Evolutionary conservation across 2,113 vertebrate species (phyloP), one percentile per base, ranked within the genome.

Genomic region (Oryzias celebensis): DNA sequence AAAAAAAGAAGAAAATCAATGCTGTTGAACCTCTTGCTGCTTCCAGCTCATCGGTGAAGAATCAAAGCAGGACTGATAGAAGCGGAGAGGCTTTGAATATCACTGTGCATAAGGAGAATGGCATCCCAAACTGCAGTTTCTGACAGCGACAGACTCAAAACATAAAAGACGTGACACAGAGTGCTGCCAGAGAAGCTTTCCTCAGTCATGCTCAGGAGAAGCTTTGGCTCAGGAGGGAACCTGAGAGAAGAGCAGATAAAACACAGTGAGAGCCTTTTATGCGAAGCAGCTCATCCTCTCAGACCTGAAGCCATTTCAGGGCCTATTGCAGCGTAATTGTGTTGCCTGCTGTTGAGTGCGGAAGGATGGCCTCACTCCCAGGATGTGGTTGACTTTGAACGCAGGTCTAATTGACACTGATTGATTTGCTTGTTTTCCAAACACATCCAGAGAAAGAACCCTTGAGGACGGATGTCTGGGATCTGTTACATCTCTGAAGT

Each of bases 401-500:
- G 15, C 60, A 63, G 69, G 77, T 79, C 77, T 91, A 92, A 93
- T 90, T 91, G 91, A 92, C 89, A 85, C 78, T 81, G 91, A 92
- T 92, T 90, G 92, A 92, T 92, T 82, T 84, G 73, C 75, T 81
- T 69, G 68, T 82, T 90, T 87, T 68, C 64, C 54, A 82, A 87
- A 90, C 81, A 75, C 75, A 60, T 76, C 81, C 73, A 77, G 77
- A 77, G 74, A 81, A 18, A 54, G 61, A 58, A 63, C 73, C 78
- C 68, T 20, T 52, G 81, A 79, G 82, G 65, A 78, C 14, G 67
- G 73, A 82, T 47, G 61, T 12, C 65, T 44, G 65, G 57, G 47
- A 68, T 76, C 54, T 60, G 47, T 82, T 73, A 64, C 68, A 65
- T 58, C 54, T 68, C 51, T 18, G 60, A 51, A 24, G 44, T 64